Evolutionary conservation across 92 coral and sea anemone genomes (phyloP), one percentile per base, ranked within the genome.

Genomic region (Virgularia gustaviana): DNA sequence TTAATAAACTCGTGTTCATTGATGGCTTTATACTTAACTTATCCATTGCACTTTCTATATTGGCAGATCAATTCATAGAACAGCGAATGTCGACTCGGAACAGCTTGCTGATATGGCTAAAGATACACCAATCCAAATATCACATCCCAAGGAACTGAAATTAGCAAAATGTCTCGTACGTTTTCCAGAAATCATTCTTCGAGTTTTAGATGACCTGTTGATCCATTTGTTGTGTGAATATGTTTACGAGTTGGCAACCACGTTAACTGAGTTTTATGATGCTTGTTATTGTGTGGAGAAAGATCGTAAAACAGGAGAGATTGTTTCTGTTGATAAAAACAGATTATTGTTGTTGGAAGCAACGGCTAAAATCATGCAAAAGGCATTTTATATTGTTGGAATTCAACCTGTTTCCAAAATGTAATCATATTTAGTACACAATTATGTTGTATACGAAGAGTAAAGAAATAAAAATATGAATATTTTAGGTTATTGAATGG

Each of bases 91-190:
- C 43, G 90, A 94, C 61, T 77, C 85, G 27, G 68, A 88, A 42
- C 76, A 79, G 70, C 83, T 94, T 63, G 88, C 88, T 39, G 81
- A 87, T 27, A 67, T 85, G 62, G 72, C 88, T 57, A 75, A 57
- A 36, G 80, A 70, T 59, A 87, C 94, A 9, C 80, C 76, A n/a
- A 66, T 89, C 79, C 76, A 85, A 25, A 75, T 94, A 33, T 90
- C 84, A 11, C 99, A 94, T 55, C 90, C 99, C n/a, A 94, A 94
- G 47, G 99, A 94, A 77, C 85, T 96, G 90, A 94, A 94, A 81
- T 89, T 94, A 25, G 99, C 96, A 51, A 94, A 94, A 77, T 94
- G 96, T 42, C 85, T 94, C 25, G 59, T 86, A 49, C 99, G 99
- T 67, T 94, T 94, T 31, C 99, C 99, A 10, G 96, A 89, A 57